Evolutionary conservation across 1,140 invertebrate genomes (phyloP), one percentile per base, ranked within the genome.

Genomic region (Rhynchophorus ferrugineus): DNA sequence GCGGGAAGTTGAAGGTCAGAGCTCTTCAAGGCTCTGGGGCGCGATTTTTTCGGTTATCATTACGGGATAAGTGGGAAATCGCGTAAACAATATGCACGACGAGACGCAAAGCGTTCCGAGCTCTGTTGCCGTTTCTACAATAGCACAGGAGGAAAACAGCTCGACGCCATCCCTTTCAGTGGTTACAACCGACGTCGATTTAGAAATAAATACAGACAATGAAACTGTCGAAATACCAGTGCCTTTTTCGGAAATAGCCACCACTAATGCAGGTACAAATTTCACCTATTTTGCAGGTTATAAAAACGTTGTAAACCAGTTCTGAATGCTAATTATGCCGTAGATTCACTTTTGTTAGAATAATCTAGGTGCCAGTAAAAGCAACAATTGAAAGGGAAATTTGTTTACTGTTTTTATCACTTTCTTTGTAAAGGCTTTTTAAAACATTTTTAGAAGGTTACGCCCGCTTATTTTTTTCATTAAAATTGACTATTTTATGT

Each of bases 91-190:
- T 38, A 49, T 71, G 69, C 69, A 72, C 63, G 69, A 72, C 65
- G 70, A 71, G 61, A 65, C 69, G 59, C 65, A 69, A 63, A 72
- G 67, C 69, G 69, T 70, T 62, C 69, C 66, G 42, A 61, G 66
- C 69, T 67, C 70, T 63, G 69, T 70, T 68, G 69, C 70, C 67
- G 69, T 67, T 60, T 69, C 70, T 63, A 70, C 69, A 20, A 21
- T 49, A 42, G 65, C 60, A 53, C 62, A 64, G 48, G 64, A 61
- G 38, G 60, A 65, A 55, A 63, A 63, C 54, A 58, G 61, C 53
- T 57, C 59, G 22, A 58, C 58, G 36, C 54, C 56, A 34, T 60
- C 60, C 44, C 59, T 61, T 49, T 57, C 61, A 33, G 61, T 60
- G 35, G 60, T 62, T 35, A 63, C 54, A 41, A 56, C 60, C 29